These are phyloP conservation scores for Mimachlamys varia DNA, from an alignment of 2,888 invertebrate genomes.

Conservation along the genomic window DNA sequence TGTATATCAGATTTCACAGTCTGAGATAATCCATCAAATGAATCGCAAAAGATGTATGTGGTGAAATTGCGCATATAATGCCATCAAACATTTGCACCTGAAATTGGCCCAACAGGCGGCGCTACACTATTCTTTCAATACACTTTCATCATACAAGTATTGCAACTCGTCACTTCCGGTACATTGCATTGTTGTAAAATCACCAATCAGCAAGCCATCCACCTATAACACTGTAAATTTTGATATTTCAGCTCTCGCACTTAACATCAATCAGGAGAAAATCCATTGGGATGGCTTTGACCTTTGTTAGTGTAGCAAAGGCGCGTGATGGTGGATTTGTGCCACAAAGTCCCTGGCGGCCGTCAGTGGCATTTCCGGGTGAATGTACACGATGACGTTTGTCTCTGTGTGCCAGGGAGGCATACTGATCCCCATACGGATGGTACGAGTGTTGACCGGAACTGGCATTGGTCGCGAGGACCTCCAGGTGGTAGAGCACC, in stretches of 20 bases:
- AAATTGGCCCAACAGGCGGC: too few species aligned
- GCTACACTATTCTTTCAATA: too few species aligned
- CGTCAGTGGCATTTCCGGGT: constrained; percentile 73
- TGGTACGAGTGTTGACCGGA: constrained; percentile 66
- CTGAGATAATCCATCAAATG: neutral
- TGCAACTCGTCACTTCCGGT: neutral
- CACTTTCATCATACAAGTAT: too few species aligned
- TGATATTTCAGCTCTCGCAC: neutral
- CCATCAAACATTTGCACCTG: too few species aligned
- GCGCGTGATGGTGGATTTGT: constrained; percentile 73
- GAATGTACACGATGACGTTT: constrained; percentile 69
- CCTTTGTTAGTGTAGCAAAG: constrained; percentile 62
- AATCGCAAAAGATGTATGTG: too few species aligned
- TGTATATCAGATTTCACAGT: neutral
- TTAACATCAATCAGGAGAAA: neutral
- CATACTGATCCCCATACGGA: constrained; percentile 71
- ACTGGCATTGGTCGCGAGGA: constrained; percentile 69
- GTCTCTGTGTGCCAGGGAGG: constrained; percentile 73
- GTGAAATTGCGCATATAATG: too few species aligned
- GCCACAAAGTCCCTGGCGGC: constrained; percentile 75
- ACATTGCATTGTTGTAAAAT: neutral
- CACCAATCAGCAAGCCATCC: neutral
- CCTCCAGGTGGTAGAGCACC: constrained; percentile 70
- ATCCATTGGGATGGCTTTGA: neutral
- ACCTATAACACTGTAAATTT: too few species aligned